A percentile compares a stretch with the other conserved stretches of the same genome.
These are phyloP conservation scores for Elachura formosa DNA, from an alignment of 2,113 vertebrate genomes.

Conservation along the genomic window DNA sequence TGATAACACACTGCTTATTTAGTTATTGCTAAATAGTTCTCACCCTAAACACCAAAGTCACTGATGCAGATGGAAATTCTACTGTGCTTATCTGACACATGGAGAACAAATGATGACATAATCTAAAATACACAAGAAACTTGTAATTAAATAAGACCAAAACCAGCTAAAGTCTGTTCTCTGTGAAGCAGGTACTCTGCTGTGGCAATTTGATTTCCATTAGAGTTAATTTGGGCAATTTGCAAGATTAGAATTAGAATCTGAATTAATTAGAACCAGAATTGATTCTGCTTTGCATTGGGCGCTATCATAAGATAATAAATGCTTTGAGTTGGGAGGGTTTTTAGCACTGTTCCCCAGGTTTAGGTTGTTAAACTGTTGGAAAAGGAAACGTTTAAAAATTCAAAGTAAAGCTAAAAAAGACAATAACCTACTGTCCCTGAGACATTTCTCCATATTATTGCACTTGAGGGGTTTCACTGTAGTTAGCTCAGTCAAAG, in stretches of 20 bases:
- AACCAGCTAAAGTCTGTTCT: background rate
- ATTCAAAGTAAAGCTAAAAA: background rate
- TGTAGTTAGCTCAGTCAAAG: background rate
- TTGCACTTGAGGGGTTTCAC: background rate
- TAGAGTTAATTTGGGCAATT: background rate
- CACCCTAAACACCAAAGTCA: background rate
- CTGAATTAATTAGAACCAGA: background rate
- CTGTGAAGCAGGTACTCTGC: background rate
- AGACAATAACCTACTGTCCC: background rate
- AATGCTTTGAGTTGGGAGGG: background rate
- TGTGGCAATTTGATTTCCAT: background rate
- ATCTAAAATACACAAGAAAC: background rate
- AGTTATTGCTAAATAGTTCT: background rate
- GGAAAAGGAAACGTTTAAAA: background rate
- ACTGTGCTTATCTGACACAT: background rate
- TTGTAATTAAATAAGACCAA: background rate
- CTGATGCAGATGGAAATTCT: background rate
- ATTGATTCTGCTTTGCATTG: background rate
- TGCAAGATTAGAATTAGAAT: background rate
- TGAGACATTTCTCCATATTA: background rate
- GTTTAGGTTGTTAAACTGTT: background rate
- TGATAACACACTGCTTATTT: background rate
- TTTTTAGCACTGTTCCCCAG: background rate
- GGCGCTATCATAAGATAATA: no score
- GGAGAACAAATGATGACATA: background rate